Percentiles rank a stretch among this genome's conserved stretches.
These are phyloP conservation scores for Calonectris borealis DNA, from an alignment of 2,113 vertebrate genomes.

Conservation along the genomic window DNA sequence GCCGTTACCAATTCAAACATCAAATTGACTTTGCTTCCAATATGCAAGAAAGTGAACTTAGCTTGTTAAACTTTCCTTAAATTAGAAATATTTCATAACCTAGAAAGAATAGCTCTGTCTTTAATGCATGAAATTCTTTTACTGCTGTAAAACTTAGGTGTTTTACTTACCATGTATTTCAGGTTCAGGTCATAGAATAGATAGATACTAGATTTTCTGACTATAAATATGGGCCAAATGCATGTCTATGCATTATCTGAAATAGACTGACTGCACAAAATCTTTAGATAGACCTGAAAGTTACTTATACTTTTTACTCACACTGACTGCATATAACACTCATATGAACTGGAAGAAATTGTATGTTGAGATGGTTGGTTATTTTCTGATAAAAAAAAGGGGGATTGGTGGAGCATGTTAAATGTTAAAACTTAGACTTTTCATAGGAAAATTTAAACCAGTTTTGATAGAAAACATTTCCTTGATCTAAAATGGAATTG, in stretches of 20 bases:
- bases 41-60: background rate
- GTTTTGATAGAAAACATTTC: background rate
- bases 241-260: background rate
- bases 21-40: conserved; percentile 10
- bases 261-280: background rate
- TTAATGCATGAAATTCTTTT: background rate
- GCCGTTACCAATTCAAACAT: conserved; percentile 35
- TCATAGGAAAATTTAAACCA: background rate
- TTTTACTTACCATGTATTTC: background rate
- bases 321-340: background rate
- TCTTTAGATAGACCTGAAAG: background rate
- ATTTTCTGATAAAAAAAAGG: background rate
- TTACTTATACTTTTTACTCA: background rate
- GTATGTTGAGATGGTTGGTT: background rate
- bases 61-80: conserved; percentile 6
- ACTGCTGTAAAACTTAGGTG: background rate
- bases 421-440: background rate
- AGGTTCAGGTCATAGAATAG: background rate
- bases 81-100: background rate
- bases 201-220: background rate
- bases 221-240: background rate
- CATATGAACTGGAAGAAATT: background rate
- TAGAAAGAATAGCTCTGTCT: background rate
- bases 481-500: background rate
- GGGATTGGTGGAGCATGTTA: background rate